Evolutionary conservation across 2,797 vertebrate genomes (phyloP).

Genomic region (Malurus splendens): DNA sequence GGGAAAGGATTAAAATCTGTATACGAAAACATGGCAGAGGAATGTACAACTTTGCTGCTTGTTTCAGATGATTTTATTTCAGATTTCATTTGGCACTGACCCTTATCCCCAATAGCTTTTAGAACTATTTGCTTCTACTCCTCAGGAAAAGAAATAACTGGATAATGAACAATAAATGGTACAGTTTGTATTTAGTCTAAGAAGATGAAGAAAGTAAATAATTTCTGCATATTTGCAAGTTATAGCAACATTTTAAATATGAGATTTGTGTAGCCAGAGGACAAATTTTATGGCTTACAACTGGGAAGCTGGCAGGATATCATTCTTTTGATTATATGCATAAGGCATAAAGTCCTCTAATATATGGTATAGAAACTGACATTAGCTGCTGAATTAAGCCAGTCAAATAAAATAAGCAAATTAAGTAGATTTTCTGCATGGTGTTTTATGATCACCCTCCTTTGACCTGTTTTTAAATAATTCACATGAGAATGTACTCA

Average conservation of each 20-base stretch:
- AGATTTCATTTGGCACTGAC: constrained; percentile 1
- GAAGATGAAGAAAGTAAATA: neutral
- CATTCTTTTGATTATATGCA: neutral
- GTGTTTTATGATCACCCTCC: neutral
- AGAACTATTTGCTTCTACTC: neutral
- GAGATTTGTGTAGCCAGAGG: neutral
- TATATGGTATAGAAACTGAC: neutral
- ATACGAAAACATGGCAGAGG: neutral
- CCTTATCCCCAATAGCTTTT: neutral
- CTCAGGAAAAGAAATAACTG: neutral
- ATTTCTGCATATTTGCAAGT: constrained; percentile 1
- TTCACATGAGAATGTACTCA: neutral
- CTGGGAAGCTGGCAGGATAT: neutral
- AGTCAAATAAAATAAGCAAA: neutral
- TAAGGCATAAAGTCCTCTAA: neutral
- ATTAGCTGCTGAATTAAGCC: neutral
- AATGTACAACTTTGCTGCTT: neutral
- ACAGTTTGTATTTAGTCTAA: neutral
- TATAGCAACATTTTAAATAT: neutral
- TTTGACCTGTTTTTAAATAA: neutral
- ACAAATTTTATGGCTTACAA: neutral
- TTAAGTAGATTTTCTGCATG: neutral
- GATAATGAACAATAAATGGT: neutral
- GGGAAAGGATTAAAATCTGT: neutral
- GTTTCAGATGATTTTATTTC: neutral